Evolutionary conservation across 2,888 invertebrate species (phyloP).

Genomic region (Drosophila neotestacea): DNA sequence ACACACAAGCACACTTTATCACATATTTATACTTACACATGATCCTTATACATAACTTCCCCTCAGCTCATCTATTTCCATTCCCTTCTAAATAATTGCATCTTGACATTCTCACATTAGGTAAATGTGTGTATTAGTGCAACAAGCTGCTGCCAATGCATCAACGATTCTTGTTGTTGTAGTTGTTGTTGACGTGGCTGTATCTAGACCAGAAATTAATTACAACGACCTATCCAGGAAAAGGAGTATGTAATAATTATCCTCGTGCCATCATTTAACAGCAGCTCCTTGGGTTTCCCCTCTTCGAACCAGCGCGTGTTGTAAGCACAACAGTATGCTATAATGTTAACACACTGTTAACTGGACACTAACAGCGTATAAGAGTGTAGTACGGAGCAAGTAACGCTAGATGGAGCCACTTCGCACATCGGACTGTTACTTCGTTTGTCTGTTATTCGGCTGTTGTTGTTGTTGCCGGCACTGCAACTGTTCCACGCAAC

Average conservation of each 20-base stretch:
- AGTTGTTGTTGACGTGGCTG: constrained; percentile 22
- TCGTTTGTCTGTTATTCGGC: constrained; percentile 35
- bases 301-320: constrained; percentile 38
- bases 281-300: constrained; percentile 28
- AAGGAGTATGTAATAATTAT: not conserved
- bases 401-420: constrained; percentile 48
- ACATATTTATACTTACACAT: not conserved
- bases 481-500: constrained; percentile 37
- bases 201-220: constrained; percentile 39
- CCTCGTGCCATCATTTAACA: constrained; percentile 21
- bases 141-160: constrained; percentile 33
- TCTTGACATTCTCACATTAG: constrained; percentile 37
- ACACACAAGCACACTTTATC: not conserved
- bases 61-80: constrained; percentile 15
- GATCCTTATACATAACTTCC: constrained; percentile 11
- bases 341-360: constrained; percentile 24
- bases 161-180: constrained; percentile 18
- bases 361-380: constrained; percentile 48
- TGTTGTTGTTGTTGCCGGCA: constrained; percentile 42
- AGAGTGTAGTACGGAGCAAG: constrained; percentile 32
- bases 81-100: constrained; percentile 25
- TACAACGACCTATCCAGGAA: constrained; percentile 37
- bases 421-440: constrained; percentile 3
- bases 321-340: constrained; percentile 27
- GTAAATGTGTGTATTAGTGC: constrained; percentile 28